Evolutionary conservation across 2,888 invertebrate species (phyloP).

Genomic region (Acleris holmiana): DNA sequence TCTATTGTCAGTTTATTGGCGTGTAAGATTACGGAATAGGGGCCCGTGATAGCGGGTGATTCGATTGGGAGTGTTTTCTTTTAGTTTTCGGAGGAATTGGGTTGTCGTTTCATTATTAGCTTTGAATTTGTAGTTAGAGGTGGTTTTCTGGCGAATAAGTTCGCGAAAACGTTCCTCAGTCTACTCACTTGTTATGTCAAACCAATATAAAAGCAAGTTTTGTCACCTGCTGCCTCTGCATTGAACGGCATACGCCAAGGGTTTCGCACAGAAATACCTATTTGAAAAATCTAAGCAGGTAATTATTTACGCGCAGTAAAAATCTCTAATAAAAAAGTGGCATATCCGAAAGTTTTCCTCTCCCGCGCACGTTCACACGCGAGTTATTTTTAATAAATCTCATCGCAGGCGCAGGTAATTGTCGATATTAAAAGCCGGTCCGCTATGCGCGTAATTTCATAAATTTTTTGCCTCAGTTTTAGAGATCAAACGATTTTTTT

Average conservation of each 20-base stretch:
- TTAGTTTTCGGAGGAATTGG: slow-evolving; percentile 15
- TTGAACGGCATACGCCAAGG: too few species aligned
- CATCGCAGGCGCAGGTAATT: slow-evolving; percentile 35
- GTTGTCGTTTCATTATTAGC: background rate
- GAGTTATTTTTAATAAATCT: slow-evolving; percentile 39
- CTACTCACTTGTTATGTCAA: too few species aligned
- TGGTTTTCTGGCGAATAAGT: too few species aligned
- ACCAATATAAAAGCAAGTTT: too few species aligned
- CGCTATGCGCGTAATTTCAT: slow-evolving; percentile 32
- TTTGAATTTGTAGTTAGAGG: background rate
- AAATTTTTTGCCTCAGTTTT: slow-evolving; percentile 11
- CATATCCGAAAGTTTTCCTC: background rate
- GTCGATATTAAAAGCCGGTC: slow-evolving; percentile 36
- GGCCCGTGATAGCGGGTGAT: slow-evolving; percentile 24
- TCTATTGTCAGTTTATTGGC: slow-evolving; percentile 32
- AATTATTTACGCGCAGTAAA: too few species aligned
- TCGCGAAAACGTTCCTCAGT: too few species aligned
- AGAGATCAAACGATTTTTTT: slow-evolving; percentile 18
- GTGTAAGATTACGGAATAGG: slow-evolving; percentile 30
- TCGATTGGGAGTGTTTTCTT: slow-evolving; percentile 28
- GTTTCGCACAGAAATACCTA: too few species aligned
- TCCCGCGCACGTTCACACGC: slow-evolving; percentile 30
- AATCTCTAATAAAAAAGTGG: too few species aligned
- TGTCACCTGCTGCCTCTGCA: too few species aligned
- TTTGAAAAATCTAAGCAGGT: too few species aligned